phyloP scores from a whole-genome alignment of 2,797 vertebrate species.

The Morelia viridis region DNA sequence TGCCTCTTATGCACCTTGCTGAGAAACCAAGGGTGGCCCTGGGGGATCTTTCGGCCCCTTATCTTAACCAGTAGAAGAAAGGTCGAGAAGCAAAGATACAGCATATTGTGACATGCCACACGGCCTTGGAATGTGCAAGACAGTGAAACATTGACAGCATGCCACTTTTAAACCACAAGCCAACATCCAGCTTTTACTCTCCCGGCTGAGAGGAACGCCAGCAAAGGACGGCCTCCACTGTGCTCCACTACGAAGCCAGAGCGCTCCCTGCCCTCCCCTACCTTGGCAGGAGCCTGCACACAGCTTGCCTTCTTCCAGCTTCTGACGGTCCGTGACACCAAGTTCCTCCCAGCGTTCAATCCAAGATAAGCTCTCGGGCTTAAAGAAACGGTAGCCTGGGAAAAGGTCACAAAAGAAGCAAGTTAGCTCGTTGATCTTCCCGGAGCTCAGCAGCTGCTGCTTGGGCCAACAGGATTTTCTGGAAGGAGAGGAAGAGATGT shows the following conservation, averaged over 20 bases:
- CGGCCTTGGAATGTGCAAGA: too few species aligned
- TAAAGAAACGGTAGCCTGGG: conserved; percentile 63
- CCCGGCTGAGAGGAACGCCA: neutral
- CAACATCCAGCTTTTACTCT: neutral
- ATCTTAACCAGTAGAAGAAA: too few species aligned
- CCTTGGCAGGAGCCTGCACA: conserved; percentile 43
- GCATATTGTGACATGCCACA: too few species aligned
- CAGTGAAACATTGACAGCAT: too few species aligned
- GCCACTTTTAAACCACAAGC: too few species aligned
- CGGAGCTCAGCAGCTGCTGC: too few species aligned
- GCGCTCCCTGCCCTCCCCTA: neutral
- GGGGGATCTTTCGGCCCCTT: too few species aligned
- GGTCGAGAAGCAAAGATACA: too few species aligned
- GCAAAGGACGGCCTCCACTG: too few species aligned
- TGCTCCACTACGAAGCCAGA: neutral
- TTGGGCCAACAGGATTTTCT: neutral
- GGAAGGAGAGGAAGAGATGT: neutral
- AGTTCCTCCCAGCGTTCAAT: conserved; percentile 59
- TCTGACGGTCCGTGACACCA: conserved; percentile 33
- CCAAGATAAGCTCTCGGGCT: conserved; percentile 55
- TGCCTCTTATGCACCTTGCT: too few species aligned
- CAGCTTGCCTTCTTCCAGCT: conserved; percentile 53
- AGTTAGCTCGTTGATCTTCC: neutral
- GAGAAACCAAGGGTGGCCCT: too few species aligned
- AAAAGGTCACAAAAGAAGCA: fast-evolving